These are phyloP conservation scores for Alloplasta piceator DNA, from an alignment of 2,888 invertebrate species.

Conservation along the genomic window DNA sequence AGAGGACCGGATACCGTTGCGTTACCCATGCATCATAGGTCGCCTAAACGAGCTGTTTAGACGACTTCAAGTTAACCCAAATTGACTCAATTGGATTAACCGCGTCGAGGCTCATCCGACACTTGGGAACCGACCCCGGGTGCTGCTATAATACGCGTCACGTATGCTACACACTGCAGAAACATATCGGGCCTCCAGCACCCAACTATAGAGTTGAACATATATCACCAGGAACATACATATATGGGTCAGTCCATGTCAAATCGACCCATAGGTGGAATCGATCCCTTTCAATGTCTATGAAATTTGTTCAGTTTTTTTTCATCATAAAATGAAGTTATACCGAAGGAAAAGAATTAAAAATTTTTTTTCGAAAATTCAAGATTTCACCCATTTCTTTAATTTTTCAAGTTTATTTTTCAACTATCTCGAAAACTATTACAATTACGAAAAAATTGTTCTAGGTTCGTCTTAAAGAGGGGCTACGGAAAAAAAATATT, in stretches of 20 bases:
- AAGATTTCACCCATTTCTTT: too few species aligned
- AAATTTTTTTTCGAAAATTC: too few species aligned
- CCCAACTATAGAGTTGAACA: conserved; percentile 28
- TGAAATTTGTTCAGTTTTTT: too few species aligned
- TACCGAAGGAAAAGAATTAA: too few species aligned
- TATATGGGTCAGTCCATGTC: conserved; percentile 4
- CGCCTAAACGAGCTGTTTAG: conserved; percentile 83
- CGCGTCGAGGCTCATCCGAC: conserved; percentile 80
- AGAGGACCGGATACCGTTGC: conserved; percentile 77
- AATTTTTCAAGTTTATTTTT: too few species aligned
- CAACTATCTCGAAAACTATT: too few species aligned
- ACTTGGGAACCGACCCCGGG: conserved; percentile 81
- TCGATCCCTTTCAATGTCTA: too few species aligned
- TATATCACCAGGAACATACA: conserved; percentile 32
- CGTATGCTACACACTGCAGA: conserved; percentile 66
- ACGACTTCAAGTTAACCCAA: conserved; percentile 83
- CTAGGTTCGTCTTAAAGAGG: too few species aligned
- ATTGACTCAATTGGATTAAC: conserved; percentile 83
- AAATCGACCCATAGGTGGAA: too few species aligned
- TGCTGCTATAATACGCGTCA: conserved; percentile 70
- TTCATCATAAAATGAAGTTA: too few species aligned
- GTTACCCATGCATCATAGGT: conserved; percentile 78
- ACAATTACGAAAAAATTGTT: too few species aligned
- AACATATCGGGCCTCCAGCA: conserved; percentile 55
- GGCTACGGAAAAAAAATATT: too few species aligned